Evolutionary conservation across 2,888 invertebrate species (phyloP), one percentile per base, ranked within the genome.

Genomic region (Rhingia rostrata): DNA sequence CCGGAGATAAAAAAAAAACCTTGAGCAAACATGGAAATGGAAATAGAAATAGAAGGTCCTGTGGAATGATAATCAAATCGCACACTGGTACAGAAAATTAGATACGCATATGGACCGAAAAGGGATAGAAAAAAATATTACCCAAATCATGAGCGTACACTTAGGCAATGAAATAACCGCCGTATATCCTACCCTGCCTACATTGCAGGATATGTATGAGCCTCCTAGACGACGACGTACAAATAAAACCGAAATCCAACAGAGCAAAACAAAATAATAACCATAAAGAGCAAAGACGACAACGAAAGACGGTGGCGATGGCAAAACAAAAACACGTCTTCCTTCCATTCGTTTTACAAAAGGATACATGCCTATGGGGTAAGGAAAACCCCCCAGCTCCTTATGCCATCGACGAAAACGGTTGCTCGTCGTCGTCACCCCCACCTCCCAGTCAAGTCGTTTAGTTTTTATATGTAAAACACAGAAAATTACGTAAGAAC

Each of bases 381-480:
- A 6, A 73, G 54, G 61, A 37, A 66, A 78, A 69, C 73, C 63
- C 60, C 54, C 64, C 54, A 41, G 63, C 73, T 79, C 69, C 61
- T 49, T 49, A 7, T 37, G 45, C 45, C 56, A 22, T 22, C 63
- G 54, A 60, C 22, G 22, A 58, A 63, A 79, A 75, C 66, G 70
- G 74, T 74, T 64, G 49, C 32, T 9, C 35, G 47, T 45, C n/a
- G 32, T 7, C 6, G 4, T 39, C 61, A 45, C 6, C 30, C 33
- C 49, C 54, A 12, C 49, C 56, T 22, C 63, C 43, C 56, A 58
- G 63, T 58, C 78, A 78, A 63, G 64, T 78, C 70, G 78, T 70
- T 78, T 64, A 80, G 84, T 79, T 84, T 84, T 80, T 84, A 43
- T 84, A 84, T 84, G 80, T 84, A 84, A 84, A 84, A 84, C 84